Evolutionary conservation across 2,888 invertebrate species (phyloP), one percentile per base, ranked within the genome.

Genomic region (Drosophila setosimentum): DNA sequence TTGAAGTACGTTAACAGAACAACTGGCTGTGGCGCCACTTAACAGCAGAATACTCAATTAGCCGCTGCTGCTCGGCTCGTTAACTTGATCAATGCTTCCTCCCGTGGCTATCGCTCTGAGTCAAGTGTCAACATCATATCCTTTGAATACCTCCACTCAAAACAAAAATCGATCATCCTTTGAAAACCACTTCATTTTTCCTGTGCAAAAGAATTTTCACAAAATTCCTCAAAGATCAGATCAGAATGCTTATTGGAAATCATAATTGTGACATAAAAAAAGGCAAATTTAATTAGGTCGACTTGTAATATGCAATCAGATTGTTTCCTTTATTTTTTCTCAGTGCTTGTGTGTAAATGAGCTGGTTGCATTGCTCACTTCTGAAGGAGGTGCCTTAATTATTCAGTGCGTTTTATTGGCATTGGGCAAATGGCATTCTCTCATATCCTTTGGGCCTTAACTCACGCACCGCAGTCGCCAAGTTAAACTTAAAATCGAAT

Each of bases 31-130:
- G 27, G 71, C 57, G 70, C 82, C 85, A 77, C 87, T 87, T 87
- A 82, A 87, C 68, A 71, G 83, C 74, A 79, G 85, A 83, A 87
- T 87, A 85, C 85, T 86, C 85, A 86, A 86, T 86, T 78, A 82
- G 72, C 80, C 54, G 72, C 24, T 29, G 45, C 51, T 57, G 48
- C 48, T 61, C 70, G 68, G 70, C 79, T 85, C 81, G 85, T 86
- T 86, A 86, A 83, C 73, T 85, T 86, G 81, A 87, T 87, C 85
- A 87, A 83, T 82, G 81, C 68, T 29, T 32, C 55, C 61, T n/a
- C 59, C 61, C 33, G 51, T 32, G 80, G 75, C 80, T 73, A 80
- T 73, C 76, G 83, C 69, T 68, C 77, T 65, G 69, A 70, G 64
- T 64, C 77, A 83, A 85, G 81, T 87, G 85, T 82, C 82, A 80